Conservation (phyloP, 1,140 invertebrate genomes). For the Laupala kohalensis region DNA sequence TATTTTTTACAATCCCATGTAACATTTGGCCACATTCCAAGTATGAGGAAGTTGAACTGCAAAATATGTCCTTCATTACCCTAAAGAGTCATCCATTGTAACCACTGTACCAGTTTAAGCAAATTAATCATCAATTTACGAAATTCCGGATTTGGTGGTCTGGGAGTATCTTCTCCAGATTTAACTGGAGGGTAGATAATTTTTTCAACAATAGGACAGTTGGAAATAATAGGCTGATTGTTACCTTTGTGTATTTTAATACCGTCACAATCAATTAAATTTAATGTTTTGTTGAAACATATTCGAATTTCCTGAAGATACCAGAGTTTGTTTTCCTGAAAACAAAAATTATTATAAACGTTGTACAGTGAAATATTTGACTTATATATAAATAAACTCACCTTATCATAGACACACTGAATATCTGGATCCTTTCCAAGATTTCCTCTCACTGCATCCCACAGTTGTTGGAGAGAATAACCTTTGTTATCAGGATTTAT, state of each 20-base stretch:
- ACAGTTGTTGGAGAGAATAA: constrained; percentile 40
- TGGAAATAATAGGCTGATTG: constrained; percentile 31
- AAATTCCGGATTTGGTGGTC: neutral
- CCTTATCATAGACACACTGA: constrained; percentile 39
- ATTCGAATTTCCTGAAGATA: constrained; percentile 50
- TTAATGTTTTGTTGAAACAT: constrained; percentile 47
- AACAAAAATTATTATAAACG: neutral
- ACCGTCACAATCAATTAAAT: constrained; percentile 43
- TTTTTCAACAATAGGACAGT: constrained; percentile 37
- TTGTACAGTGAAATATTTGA: too few species aligned
- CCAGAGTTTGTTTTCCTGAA: constrained; percentile 31
- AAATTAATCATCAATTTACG: neutral
- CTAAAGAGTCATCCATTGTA: constrained; percentile 7
- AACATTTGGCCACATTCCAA: too few species aligned
- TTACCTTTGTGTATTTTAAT: constrained; percentile 19
- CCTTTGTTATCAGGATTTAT: constrained; percentile 43
- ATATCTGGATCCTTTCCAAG: constrained; percentile 45
- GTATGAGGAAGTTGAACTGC: too few species aligned
- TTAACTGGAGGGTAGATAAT: constrained; percentile 40
- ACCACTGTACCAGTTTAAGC: neutral
- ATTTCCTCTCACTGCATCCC: constrained; percentile 37
- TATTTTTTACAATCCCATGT: too few species aligned
- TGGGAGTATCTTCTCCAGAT: constrained; percentile 17
- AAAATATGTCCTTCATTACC: too few species aligned
- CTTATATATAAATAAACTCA: constrained; percentile 7